Evolutionary conservation across 2,797 vertebrate species (phyloP), one percentile per base, ranked within the genome.

Genomic region (Onychomys arenicola): DNA sequence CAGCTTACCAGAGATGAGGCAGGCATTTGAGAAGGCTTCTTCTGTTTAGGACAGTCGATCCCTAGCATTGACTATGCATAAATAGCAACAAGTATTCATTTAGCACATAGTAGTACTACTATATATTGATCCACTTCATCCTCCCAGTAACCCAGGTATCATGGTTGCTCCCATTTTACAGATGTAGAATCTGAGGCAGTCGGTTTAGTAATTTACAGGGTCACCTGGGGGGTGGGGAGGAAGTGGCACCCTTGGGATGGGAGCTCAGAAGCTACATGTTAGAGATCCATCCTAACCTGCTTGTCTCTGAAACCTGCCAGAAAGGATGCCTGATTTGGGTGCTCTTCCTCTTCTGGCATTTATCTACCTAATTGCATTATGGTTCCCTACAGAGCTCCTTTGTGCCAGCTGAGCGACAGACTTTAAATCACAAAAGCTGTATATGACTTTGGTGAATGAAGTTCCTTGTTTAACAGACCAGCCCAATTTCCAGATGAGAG

Each of bases 381-480:
- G n/a, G 32, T 75, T 97, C 61, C 92, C 84, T 87, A 88, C 91
- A 96, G 95, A 94, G 85, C 81, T 90, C 77, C 82, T 94, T 97
- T 96, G 95, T 97, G 85, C 85, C 82, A 90, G 61, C 73, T 25
- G 76, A 46, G 73, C 37, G 46, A 93, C 55, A 85, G 84, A 90
- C 95, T 93, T 93, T 75, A 92, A 96, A 92, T 88, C 77, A 61
- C 23, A 76, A 92, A 96, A 90, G 71, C 91, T 77, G 65, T 83
- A 87, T 85, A 81, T 97, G 80, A 89, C 91, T 93, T 89, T 37
- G 19, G 96, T 94, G 87, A 94, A 95, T 95, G 78, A 0, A 0
- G 76, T 75, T 93, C 77, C 82, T 96, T 97, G 91, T 93, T 97
- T 78, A 95, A 57, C 57, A 92, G 67, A 90, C 19, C 23, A 46